phyloP scores from a whole-genome alignment of 2,797 vertebrate species.

The Eremophila alpestris region DNA sequence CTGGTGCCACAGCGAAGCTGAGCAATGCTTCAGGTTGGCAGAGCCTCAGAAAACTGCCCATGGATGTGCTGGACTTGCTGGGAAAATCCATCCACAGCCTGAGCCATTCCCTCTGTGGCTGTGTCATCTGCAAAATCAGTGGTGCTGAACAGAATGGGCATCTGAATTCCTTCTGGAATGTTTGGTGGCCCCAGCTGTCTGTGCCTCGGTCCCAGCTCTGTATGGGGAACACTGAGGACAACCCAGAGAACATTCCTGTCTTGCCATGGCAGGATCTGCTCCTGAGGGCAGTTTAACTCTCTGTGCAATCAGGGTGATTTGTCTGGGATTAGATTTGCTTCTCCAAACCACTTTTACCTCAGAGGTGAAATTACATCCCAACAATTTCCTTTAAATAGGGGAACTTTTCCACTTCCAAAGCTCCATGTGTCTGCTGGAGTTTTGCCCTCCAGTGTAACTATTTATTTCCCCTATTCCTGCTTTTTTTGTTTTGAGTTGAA shows the following conservation, averaged over 20 bases:
- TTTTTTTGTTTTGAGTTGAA: slow-evolving; percentile 1
- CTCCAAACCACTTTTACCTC: neutral
- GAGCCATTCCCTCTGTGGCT: neutral
- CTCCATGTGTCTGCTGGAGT: neutral
- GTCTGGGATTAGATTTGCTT: neutral
- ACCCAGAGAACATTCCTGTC: neutral
- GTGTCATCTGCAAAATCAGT: neutral
- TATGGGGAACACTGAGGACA: neutral
- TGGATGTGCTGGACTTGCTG: neutral
- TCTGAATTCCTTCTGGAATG: neutral
- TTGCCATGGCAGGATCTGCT: neutral
- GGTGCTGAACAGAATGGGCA: neutral
- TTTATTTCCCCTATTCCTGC: neutral
- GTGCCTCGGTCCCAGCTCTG: neutral
- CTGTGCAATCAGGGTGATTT: neutral
- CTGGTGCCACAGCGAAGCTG: neutral
- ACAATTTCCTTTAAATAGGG: neutral
- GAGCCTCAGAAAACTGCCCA: neutral
- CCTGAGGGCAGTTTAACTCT: neutral
- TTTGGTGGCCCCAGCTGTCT: neutral
- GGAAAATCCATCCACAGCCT: neutral
- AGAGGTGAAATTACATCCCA: neutral
- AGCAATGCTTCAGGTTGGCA: neutral
- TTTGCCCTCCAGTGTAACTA: neutral
- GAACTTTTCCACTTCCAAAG: neutral